A percentile compares a stretch with the other conserved stretches of the same genome.
phyloP scores from a whole-genome alignment of 2,888 invertebrate species.

The Odontomyia ornata region DNA sequence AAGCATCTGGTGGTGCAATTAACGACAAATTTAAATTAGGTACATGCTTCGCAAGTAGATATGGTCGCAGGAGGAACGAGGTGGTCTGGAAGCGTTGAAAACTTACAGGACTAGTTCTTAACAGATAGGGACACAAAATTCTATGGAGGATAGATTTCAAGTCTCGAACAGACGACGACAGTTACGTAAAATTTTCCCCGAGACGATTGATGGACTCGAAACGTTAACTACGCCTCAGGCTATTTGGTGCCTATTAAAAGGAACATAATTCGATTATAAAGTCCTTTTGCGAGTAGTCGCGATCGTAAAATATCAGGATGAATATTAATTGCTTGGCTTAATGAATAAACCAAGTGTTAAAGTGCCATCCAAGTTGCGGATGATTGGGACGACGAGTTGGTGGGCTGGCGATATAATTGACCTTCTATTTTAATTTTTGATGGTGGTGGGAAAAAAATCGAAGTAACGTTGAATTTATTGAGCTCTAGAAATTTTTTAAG shows the following conservation, averaged over 20 bases:
- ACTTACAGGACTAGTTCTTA: not conserved
- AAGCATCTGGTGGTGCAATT: not conserved
- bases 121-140: not conserved
- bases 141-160: not conserved
- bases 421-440: not conserved
- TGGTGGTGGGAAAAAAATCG: too few species aligned
- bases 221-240: not conserved
- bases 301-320: constrained; percentile 13
- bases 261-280: constrained; percentile 30
- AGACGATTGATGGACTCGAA: not conserved
- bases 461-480: too few species aligned
- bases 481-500: too few species aligned
- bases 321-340: constrained; percentile 23
- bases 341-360: constrained; percentile 14
- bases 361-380: not conserved
- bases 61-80: not conserved
- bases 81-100: not conserved
- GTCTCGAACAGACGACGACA: not conserved
- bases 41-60: not conserved
- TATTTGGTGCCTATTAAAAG: not conserved
- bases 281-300: constrained; percentile 18
- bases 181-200: not conserved
- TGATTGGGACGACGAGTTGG: not conserved
- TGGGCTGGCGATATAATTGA: not conserved
- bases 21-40: constrained; percentile 1